Base-by-base conservation (phyloP, 1,140 invertebrate species). In the Drosophila mayri region DNA sequence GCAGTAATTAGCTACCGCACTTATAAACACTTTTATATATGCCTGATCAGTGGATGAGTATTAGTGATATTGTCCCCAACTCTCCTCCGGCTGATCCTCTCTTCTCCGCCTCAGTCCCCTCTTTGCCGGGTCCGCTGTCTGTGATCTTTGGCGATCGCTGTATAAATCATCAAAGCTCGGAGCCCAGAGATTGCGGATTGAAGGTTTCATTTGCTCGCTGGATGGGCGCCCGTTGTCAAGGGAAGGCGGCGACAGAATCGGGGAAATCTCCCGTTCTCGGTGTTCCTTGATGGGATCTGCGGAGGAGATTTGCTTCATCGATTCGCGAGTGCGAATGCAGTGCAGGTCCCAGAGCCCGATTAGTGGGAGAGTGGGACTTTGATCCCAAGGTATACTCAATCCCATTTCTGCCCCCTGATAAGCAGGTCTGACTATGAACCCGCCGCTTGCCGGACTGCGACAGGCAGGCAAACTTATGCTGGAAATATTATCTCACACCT, bases 401-500 rank as follows among this genome's bases (percentile, higher is more conserved):
- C 64, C 70, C 72, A 88, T 80, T 84, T 68, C 59, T 64, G 78
- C 65, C 77, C 55, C 40, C 47, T 83, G 84, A 87, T 87, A 87
- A 87, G 58, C 25, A 35, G 68, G 55, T 66, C 77, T 84, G 81
- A 87, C 84, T 88, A 71, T 88, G 80, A 74, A 88, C 84, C 80
- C 84, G 35, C 37, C 61, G 46, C 59, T 25, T 60, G 65, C n/a
- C n/a, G n/a, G n/a, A n/a, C n/a, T n/a, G n/a, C n/a, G n/a, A n/a
- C 62, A 70, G 50, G 43, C 73, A 47, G 50, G 64, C 74, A 47
- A 81, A 75, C 52, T 79, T 87, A 87, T 86, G 75, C 68, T 85
- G 35, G 46, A 30, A 47, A 83, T 54, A 77, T 85, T 85, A 81
- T 85, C 77, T 78, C 78, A 85, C 81, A 85, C 81, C 81, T 85